These are phyloP conservation scores for Chydorus sphaericus DNA, from an alignment of 2,888 invertebrate genomes.

Conservation along the genomic window DNA sequence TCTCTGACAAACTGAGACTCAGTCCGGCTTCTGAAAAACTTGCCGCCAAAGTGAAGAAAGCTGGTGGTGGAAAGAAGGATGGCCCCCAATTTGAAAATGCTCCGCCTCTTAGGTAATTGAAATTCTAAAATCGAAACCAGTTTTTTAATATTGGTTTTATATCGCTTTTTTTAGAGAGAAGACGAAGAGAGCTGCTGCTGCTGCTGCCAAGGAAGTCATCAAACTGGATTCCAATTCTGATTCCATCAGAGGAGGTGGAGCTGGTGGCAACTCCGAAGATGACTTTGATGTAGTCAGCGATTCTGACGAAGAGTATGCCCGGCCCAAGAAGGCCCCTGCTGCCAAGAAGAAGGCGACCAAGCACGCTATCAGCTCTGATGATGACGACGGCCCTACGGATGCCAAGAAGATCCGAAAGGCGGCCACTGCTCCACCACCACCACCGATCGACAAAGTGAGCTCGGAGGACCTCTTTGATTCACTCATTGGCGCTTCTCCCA, in stretches of 20 bases:
- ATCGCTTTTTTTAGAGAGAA: conserved; percentile 16
- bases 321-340: conserved; percentile 16
- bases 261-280: background rate
- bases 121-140: background rate
- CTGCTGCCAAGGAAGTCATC: background rate
- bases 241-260: background rate
- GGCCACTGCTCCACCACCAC: conserved; percentile 10
- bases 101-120: conserved; percentile 13
- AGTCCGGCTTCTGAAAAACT: background rate
- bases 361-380: background rate
- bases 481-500: conserved; percentile 1
- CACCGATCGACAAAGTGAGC: too few species aligned
- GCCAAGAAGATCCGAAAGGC: conserved; percentile 10
- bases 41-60: conserved; percentile 11
- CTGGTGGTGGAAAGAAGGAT: conserved; percentile 23
- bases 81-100: conserved; percentile 32
- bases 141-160: background rate
- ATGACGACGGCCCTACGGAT: background rate
- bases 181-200: conserved; percentile 5
- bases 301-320: conserved; percentile 10
- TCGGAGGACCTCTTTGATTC: conserved; percentile 13
- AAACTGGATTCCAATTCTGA: background rate
- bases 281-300: conserved; percentile 9
- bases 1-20: conserved; percentile 36
- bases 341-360: background rate